These are phyloP conservation scores for Diadema setosum DNA, from an alignment of 35 echinoderm and acorn worm genomes.

Conservation along the genomic window DNA sequence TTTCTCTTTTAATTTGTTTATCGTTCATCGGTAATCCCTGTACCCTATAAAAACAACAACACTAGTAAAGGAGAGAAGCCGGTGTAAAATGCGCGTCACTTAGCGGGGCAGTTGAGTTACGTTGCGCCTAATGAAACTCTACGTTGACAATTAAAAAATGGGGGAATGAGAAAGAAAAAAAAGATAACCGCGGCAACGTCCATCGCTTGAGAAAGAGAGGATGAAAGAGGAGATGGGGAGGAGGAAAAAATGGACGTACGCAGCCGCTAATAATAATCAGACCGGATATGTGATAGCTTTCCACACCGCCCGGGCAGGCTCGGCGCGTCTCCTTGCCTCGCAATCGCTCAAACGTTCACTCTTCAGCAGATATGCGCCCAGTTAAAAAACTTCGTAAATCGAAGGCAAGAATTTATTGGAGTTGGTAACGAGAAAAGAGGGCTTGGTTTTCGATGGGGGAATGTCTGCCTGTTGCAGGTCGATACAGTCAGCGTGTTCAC, in stretches of 20 bases:
- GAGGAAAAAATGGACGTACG: neutral
- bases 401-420: neutral
- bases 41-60: too few species aligned
- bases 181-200: too few species aligned
- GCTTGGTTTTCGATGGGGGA: neutral
- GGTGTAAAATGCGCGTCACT: too few species aligned
- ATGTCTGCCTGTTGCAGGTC: neutral
- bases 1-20: too few species aligned
- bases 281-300: conserved; percentile 6
- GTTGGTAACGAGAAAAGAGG: neutral
- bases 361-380: too few species aligned
- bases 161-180: too few species aligned
- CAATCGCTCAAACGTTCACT: neutral
- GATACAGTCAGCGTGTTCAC: conserved; percentile 1
- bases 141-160: too few species aligned
- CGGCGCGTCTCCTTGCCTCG: neutral
- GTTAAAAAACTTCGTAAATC: too few species aligned
- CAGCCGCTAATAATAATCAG: conserved; percentile 8
- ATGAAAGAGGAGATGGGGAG: neutral
- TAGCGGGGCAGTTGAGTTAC: too few species aligned
- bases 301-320: neutral
- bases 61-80: too few species aligned
- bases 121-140: too few species aligned
- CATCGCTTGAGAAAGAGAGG: neutral
- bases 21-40: too few species aligned